phyloP scores from a whole-genome alignment of 2,797 vertebrate genomes.

The Parauchenoglanis punctatus region DNA sequence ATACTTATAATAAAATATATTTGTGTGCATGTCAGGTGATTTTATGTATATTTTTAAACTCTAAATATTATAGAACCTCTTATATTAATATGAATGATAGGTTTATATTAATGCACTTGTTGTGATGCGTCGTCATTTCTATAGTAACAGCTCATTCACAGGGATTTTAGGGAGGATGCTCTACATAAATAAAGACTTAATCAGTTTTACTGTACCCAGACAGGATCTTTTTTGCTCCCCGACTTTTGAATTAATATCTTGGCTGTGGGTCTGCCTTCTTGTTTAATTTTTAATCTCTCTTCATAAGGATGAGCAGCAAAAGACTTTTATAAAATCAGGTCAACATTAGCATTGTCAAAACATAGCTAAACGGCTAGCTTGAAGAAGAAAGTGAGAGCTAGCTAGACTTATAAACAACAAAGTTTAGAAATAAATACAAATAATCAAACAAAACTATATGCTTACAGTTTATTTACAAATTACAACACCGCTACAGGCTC shows the following conservation, averaged over 20 bases:
- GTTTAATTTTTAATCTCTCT: not conserved
- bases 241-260: not conserved
- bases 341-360: not conserved
- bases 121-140: not conserved
- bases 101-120: not conserved
- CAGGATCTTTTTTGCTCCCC: not conserved
- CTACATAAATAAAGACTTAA: not conserved
- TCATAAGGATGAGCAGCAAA: not conserved
- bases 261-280: not conserved
- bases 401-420: not conserved
- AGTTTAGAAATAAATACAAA: too few species aligned
- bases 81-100: not conserved
- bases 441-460: not conserved
- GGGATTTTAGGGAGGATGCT: not conserved
- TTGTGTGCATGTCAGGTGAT: not conserved
- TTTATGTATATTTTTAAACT: not conserved
- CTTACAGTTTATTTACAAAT: not conserved
- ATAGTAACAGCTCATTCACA: not conserved
- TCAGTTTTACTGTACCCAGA: not conserved
- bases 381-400: not conserved
- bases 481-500: not conserved
- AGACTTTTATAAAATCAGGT: not conserved
- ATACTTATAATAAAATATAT: not conserved
- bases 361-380: not conserved
- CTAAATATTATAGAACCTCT: not conserved